A percentile compares a stretch with the other conserved stretches of the same genome.
These are phyloP conservation scores for Rhinatrema bivittatum DNA, from an alignment of 2,797 vertebrate genomes.

Conservation along the genomic window DNA sequence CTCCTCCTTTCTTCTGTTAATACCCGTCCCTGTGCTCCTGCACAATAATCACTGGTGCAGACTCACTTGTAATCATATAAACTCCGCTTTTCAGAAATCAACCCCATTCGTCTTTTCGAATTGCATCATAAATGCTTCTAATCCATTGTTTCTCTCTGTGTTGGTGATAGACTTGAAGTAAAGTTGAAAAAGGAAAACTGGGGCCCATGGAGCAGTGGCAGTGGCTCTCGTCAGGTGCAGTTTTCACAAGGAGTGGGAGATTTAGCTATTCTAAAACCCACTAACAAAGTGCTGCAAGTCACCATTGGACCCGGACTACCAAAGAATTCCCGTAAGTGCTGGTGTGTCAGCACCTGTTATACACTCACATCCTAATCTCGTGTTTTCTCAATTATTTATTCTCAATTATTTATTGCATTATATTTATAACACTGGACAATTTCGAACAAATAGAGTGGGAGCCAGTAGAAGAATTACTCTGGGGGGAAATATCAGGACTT, in stretches of 20 bases:
- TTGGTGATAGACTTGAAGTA: slow-evolving; percentile 77
- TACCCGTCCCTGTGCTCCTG: too few relatives aligned
- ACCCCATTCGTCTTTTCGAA: too few relatives aligned
- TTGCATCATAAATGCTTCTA: too few relatives aligned
- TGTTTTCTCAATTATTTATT: rapidly evolving
- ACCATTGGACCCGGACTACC: slow-evolving; percentile 88
- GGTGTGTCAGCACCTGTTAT: rapidly evolving
- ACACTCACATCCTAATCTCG: neutral
- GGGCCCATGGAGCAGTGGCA: slow-evolving; percentile 82
- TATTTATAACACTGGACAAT: too few relatives aligned
- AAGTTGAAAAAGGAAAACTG: slow-evolving; percentile 97
- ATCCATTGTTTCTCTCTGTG: neutral
- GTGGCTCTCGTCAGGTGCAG: slow-evolving; percentile 80
- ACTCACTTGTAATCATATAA: too few relatives aligned
- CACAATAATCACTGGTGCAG: too few relatives aligned
- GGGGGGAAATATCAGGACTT: too few relatives aligned
- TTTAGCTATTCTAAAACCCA: slow-evolving; percentile 72
- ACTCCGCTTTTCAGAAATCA: too few relatives aligned
- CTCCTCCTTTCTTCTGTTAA: too few relatives aligned
- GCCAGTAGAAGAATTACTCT: too few relatives aligned
- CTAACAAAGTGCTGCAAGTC: slow-evolving; percentile 91
- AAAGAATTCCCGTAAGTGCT: slow-evolving; percentile 90
- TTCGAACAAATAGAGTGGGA: too few relatives aligned
- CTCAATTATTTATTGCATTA: too few relatives aligned
- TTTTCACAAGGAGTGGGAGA: slow-evolving; percentile 85